Evolutionary conservation across 2,113 vertebrate species (phyloP), one percentile per base, ranked within the genome.

Genomic region (Condylura cristata): DNA sequence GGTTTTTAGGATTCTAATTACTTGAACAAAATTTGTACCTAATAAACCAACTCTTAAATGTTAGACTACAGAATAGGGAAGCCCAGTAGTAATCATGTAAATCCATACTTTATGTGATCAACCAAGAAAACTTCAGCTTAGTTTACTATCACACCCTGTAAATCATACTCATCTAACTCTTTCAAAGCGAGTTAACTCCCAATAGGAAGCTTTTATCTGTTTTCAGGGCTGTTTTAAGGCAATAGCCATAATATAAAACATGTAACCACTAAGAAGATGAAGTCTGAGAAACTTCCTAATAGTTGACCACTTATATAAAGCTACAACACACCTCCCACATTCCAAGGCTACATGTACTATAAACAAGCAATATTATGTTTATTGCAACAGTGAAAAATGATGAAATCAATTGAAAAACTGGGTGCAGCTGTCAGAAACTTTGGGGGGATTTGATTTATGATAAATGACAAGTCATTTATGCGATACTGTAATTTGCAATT

Each of bases 391-490:
- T 56, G 53, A 56, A 56, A 56, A 56, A 56, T 0, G 82, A 48
- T 70, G 93, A 78, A 81, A 63, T 24, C 10, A 92, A 81, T 17
- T 60, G 76, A 88, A 91, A 96, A 95, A 63, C 14, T 51, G 3
- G 46, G 20, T 22, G 17, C 11, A 30, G 72, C 20, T 90, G 86
- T 82, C 58, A 85, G 13, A 26, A 60, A 41, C 48, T 82, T 83
- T 81, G 53, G 2, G 1, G 17, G 41, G 3, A 66, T 34, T 5
- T 75, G 8, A 94, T 41, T 84, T 85, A 56, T 34, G 32, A 86
- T 82, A 91, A 93, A 92, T 18, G 26, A 20, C 17, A 84, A 18
- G 26, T 71, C n/a, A n/a, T n/a, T n/a, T n/a, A n/a, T n/a, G n/a
- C n/a, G n/a, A n/a, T n/a, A n/a, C n/a, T n/a, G n/a, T n/a, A n/a